Conservation (phyloP, 2,113 vertebrate genomes). For the Notiomystis cincta region DNA sequence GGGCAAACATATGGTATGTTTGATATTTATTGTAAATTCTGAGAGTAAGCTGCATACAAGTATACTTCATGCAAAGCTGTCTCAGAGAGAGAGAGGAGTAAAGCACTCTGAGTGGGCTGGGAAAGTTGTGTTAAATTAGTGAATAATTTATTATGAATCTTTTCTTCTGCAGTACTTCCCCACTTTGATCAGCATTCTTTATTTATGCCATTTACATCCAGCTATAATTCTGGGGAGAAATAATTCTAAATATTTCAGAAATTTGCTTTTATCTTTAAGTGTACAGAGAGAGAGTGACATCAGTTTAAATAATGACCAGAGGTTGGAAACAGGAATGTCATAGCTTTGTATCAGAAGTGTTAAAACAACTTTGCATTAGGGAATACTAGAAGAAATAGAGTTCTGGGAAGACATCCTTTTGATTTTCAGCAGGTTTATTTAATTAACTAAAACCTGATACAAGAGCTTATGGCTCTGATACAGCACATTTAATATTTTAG, state of each 20-base stretch:
- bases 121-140: not conserved
- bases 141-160: not conserved
- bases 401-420: not conserved
- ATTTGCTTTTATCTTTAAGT: not conserved
- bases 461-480: not conserved
- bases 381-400: not conserved
- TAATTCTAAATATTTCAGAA: not conserved
- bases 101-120: not conserved
- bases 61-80: not conserved
- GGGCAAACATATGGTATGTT: not conserved
- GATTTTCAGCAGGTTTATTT: constrained; percentile 14
- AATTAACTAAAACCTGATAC: constrained; percentile 6
- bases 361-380: not conserved
- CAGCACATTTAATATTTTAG: not conserved
- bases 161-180: not conserved
- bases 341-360: not conserved
- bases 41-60: not conserved
- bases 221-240: not conserved
- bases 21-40: not conserved
- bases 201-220: not conserved
- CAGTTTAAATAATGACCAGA: not conserved
- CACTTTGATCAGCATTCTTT: not conserved
- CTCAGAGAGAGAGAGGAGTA: not conserved
- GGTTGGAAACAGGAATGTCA: not conserved
- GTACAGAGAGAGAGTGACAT: not conserved